Evolutionary conservation across 1,140 invertebrate genomes (phyloP), one percentile per base, ranked within the genome.

Genomic region (Zaprionus ghesquierei): DNA sequence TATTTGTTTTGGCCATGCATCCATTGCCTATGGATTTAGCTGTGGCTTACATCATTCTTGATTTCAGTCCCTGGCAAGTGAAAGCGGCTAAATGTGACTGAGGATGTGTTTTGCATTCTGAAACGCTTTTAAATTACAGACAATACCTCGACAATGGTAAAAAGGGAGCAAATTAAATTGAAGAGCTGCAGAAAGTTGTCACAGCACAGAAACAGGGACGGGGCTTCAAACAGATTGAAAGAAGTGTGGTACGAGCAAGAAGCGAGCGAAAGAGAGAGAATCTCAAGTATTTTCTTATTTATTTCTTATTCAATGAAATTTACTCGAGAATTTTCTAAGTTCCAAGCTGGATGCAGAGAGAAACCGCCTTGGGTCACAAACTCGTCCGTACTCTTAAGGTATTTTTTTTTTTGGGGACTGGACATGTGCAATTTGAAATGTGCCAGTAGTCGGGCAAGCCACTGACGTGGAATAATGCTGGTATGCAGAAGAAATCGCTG

Each of bases 221-320:
- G 18, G 41, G 18, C 10, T 8, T 2, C 5, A 44, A 20, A 20
- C 1, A 10, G n/a, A 15, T n/a, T n/a, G 9, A 29, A 18, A 20
- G 49, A 38, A 44, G 13, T n/a, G n/a, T n/a, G 20, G 27, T 5
- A 29, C 9, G 27, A 27, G 27, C 3, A 33, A 12, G 10, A 22
- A 27, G 15, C n/a, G 10, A 46, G 10, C 1, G 33, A 41, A 33
- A 25, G 31, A 33, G 18, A 59, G 58, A 54, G 64, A 70, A 81
- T 87, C 71, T 79, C 63, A 87, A 89, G 76, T 82, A 87, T 87
- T 87, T 87, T 82, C 84, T 87, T 87, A 87, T 87, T 87, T 89
- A 87, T 87, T 87, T 77, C 71, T 66, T 71, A 79, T 87, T 87
- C 65, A 81, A 71, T 77, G 70, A 74, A 77, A 74, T 79, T 79